Conservation (phyloP, 2,888 invertebrate species). For the Monopis laevigella region DNA sequence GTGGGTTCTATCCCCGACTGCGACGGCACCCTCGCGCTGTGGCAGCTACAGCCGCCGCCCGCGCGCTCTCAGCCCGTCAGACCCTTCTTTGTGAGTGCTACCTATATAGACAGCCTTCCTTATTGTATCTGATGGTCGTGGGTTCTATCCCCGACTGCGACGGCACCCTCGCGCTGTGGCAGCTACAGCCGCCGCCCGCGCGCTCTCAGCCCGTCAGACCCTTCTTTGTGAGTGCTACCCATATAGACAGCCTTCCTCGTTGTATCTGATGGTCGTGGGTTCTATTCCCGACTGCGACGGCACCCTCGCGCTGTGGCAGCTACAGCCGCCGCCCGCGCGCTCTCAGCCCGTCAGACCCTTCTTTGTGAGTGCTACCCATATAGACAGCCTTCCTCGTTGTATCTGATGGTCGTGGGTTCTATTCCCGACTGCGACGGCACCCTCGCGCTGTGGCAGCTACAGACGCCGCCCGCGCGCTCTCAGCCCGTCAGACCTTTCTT, state of each 20-base stretch:
- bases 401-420: too few relatives aligned
- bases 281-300: conserved; percentile 99
- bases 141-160: conserved; percentile 98
- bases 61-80: conserved; percentile 58
- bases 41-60: conserved; percentile 86
- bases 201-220: conserved; percentile 69
- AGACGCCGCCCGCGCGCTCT: conserved; percentile 69
- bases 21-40: conserved; percentile 95
- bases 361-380: conserved; percentile 92
- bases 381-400: too few relatives aligned
- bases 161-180: conserved; percentile 95
- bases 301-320: conserved; percentile 94
- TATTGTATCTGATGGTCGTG: too few relatives aligned
- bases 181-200: conserved; percentile 78
- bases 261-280: too few relatives aligned
- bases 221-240: conserved; percentile 92
- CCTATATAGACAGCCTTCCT: too few relatives aligned
- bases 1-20: conserved; percentile 72
- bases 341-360: conserved; percentile 75
- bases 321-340: conserved; percentile 72
- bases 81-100: conserved; percentile 85
- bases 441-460: conserved; percentile 93
- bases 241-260: too few relatives aligned
- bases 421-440: conserved; percentile 97
- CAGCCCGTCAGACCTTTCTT: conserved; percentile 80